Evolutionary conservation across 2,113 vertebrate genomes (phyloP), one percentile per base, ranked within the genome.

Genomic region (Festucalex cinctus): DNA sequence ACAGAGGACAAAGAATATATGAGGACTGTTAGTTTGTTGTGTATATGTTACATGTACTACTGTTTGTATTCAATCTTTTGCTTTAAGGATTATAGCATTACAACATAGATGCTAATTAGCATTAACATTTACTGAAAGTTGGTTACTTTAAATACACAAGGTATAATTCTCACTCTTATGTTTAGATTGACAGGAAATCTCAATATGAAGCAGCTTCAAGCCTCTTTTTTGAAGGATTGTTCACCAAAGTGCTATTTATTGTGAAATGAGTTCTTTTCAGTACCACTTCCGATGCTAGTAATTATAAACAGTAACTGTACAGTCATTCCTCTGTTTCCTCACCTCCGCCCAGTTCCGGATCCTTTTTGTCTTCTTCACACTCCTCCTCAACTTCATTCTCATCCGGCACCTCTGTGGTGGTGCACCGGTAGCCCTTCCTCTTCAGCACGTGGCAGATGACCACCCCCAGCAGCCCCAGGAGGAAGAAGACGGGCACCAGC

Each of bases 391-490:
- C 88, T 1, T 81, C 54, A 8, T 73, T 69, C 51, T 93, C 84
- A 48, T 92, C 81, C 64, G 95, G 91, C 0, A 92, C 88, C 68
- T 96, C 94, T 0, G 96, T 98, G n/a, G 95, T 99, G 24, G 95
- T 99, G 87, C 96, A 98, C 19, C 95, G 94, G 83, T 98, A 99
- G 49, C 97, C 96, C 76, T 95, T 98, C 79, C 90, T 95, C 90
- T 97, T 95, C 63, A 99, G 87, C 65, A 98, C 71, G 67, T 97
- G 95, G 75, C 97, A 98, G 91, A 99, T 94, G 28, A 98, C 83
- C 66, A 98, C 91, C 0, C 97, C 97, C 35, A 95, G 71, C 24
- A 99, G 93, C 35, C 97, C 96, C 87, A 95, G 92, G 49, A 98
- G 85, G 85, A 99, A 97, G 91, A 96, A 98, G 54, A 94, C 71